These are phyloP conservation scores for Gallinago undulata DNA, from an alignment of 2,113 vertebrate genomes.

Conservation along the genomic window DNA sequence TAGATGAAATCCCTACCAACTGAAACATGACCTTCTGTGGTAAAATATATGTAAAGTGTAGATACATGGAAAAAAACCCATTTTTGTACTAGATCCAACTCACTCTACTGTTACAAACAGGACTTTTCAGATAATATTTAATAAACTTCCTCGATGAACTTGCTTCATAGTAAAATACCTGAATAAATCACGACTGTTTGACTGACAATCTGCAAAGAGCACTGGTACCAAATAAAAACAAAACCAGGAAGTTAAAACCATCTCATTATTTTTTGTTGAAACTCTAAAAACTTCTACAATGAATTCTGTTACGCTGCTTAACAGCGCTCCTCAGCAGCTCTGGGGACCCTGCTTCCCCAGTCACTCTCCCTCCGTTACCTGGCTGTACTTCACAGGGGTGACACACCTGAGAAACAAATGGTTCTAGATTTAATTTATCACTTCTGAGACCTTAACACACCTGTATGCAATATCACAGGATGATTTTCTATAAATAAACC, in stretches of 20 bases:
- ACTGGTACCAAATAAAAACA: background rate
- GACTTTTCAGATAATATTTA: background rate
- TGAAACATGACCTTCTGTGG: background rate
- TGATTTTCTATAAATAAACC: background rate
- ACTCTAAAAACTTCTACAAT: background rate
- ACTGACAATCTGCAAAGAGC: background rate
- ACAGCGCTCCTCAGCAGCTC: background rate
- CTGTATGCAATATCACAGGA: background rate
- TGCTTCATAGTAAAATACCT: background rate
- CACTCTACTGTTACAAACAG: background rate
- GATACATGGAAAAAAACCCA: background rate
- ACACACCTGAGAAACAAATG: background rate
- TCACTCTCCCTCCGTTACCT: background rate
- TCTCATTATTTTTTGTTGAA: background rate
- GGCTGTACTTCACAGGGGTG: background rate
- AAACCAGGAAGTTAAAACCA: background rate
- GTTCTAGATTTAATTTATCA: background rate
- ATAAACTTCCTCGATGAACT: background rate
- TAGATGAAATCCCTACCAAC: background rate
- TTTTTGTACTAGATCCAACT: background rate
- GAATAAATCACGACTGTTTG: background rate
- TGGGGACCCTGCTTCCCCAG: background rate
- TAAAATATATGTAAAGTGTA: background rate
- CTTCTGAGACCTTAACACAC: background rate
- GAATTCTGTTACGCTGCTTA: background rate